These are phyloP conservation scores for Amphibalanus amphitrite DNA, from an alignment of 1,140 invertebrate genomes.

Conservation along the genomic window DNA sequence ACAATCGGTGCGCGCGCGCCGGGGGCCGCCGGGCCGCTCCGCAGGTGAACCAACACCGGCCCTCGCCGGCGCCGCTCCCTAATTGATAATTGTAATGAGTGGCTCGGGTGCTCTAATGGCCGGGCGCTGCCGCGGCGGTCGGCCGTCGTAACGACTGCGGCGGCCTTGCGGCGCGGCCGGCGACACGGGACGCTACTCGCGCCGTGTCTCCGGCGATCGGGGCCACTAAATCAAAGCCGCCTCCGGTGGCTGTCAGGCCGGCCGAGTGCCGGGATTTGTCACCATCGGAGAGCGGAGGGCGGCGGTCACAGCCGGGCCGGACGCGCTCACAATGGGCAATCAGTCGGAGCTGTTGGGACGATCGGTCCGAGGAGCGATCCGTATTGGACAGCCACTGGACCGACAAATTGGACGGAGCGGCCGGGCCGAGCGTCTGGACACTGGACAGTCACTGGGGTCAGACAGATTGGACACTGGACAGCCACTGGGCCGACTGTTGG, in stretches of 20 bases:
- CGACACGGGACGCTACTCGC: not conserved
- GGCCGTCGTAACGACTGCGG: not conserved
- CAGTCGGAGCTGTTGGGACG: not conserved
- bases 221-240: not conserved
- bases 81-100: conserved; percentile 2
- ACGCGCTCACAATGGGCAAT: not conserved
- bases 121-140: too few relatives aligned
- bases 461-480: too few relatives aligned
- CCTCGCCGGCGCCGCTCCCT: not conserved
- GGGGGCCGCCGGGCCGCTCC: not conserved
- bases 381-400: too few relatives aligned
- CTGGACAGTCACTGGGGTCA: too few relatives aligned
- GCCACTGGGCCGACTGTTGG: too few relatives aligned
- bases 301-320: too few relatives aligned
- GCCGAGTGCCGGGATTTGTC: not conserved
- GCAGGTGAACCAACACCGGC: not conserved
- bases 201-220: not conserved
- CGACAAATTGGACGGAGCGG: too few relatives aligned
- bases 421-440: too few relatives aligned
- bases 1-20: not conserved
- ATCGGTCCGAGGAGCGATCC: too few relatives aligned
- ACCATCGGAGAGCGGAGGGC: not conserved
- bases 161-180: not conserved
- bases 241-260: not conserved
- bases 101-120: not conserved